Percentiles rank a stretch among this genome's conserved stretches.
Conservation (phyloP, 1,140 invertebrate species). For the Dendrolimus kikuchii region DNA sequence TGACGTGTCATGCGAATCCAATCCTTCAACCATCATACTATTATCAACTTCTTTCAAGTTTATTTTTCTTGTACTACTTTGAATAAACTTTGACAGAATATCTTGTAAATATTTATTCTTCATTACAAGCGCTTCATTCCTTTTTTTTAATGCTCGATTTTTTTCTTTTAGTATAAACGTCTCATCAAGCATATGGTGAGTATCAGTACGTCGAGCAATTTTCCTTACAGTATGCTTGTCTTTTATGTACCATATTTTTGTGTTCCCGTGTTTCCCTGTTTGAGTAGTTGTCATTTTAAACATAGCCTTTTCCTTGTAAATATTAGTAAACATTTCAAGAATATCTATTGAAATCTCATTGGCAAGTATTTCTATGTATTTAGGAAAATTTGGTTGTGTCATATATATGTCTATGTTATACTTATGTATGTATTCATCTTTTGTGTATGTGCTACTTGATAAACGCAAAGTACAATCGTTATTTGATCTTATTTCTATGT, state of each 20-base stretch:
- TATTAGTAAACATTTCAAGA: slow-evolving; percentile 16
- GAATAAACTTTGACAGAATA: slow-evolving; percentile 1
- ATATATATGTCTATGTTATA: slow-evolving; percentile 22
- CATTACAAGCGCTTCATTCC: slow-evolving; percentile 11
- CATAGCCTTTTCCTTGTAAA: slow-evolving; percentile 20
- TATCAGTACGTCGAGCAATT: background rate
- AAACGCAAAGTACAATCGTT: slow-evolving; percentile 1
- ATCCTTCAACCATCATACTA: too few species aligned
- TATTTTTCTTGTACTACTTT: too few species aligned
- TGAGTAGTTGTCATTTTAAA: slow-evolving; percentile 23
- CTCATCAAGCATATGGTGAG: background rate
- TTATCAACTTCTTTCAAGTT: too few species aligned
- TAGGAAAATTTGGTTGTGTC: slow-evolving; percentile 16
- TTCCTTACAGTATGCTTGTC: background rate
- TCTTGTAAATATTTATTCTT: slow-evolving; percentile 15
- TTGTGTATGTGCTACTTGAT: slow-evolving; percentile 8
- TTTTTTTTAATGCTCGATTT: slow-evolving; percentile 6
- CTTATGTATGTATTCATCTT: slow-evolving; percentile 21
- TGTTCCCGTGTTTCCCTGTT: slow-evolving; percentile 13
- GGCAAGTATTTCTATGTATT: slow-evolving; percentile 17
- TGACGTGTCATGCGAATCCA: too few species aligned
- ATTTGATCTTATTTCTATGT: background rate
- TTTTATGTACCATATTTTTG: slow-evolving; percentile 16
- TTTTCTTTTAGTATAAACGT: slow-evolving; percentile 5
- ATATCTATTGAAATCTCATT: slow-evolving; percentile 12